Evolutionary conservation across 2,888 invertebrate species (phyloP).

Genomic region (Anticlea derivata): DNA sequence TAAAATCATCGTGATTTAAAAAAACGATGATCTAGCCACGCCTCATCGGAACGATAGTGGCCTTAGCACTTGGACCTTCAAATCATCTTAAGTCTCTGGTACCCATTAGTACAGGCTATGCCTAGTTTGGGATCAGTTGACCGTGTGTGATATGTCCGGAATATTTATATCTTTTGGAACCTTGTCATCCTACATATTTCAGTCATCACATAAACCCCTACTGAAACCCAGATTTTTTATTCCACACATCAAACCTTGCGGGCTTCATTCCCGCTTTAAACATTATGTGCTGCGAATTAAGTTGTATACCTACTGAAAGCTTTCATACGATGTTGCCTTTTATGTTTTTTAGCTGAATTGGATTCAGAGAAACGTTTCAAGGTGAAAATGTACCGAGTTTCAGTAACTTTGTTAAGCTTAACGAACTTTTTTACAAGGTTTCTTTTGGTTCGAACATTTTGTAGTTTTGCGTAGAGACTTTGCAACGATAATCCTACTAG

Average conservation of each 20-base stretch:
- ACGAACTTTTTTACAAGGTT: slow-evolving; percentile 18
- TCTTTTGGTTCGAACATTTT: neutral
- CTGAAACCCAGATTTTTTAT: slow-evolving; percentile 42
- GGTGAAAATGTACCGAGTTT: slow-evolving; percentile 25
- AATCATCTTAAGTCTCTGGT: too few relatives aligned
- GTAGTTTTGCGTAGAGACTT: neutral
- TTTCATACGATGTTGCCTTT: slow-evolving; percentile 39
- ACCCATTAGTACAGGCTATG: too few relatives aligned
- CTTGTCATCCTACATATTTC: neutral
- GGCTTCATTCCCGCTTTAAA: slow-evolving; percentile 40
- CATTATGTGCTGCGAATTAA: slow-evolving; percentile 36
- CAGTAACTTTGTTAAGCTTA: slow-evolving; percentile 9
- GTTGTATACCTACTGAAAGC: slow-evolving; percentile 36
- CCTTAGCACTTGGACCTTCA: too few relatives aligned
- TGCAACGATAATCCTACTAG: too few relatives aligned
- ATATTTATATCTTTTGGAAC: too few relatives aligned
- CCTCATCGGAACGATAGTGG: too few relatives aligned
- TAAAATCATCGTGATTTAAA: too few relatives aligned
- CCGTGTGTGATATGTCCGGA: too few relatives aligned
- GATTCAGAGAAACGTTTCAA: slow-evolving; percentile 20
- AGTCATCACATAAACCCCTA: neutral
- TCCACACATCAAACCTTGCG: slow-evolving; percentile 36
- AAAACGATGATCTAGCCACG: too few relatives aligned
- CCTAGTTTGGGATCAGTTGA: too few relatives aligned
- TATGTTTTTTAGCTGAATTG: slow-evolving; percentile 27